Conservation (phyloP, 2,113 vertebrate genomes). For the Pygoscelis adeliae region DNA sequence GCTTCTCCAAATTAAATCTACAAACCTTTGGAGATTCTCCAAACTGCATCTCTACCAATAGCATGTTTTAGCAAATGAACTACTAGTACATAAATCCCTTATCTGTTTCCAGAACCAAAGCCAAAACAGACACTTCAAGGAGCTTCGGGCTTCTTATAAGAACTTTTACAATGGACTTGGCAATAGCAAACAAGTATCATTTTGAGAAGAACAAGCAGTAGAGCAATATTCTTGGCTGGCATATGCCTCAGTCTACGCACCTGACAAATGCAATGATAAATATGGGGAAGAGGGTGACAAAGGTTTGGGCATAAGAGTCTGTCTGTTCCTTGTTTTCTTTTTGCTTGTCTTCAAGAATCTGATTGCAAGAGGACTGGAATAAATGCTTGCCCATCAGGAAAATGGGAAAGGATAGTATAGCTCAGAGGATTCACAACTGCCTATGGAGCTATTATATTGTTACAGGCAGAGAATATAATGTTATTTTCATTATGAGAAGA, state of each 20-base stretch:
- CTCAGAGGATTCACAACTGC: background rate
- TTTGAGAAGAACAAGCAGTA: background rate
- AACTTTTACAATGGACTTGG: background rate
- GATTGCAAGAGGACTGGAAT: background rate
- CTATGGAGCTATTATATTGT: background rate
- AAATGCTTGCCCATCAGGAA: background rate
- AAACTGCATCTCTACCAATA: background rate
- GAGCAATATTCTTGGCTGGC: background rate
- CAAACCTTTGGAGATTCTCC: background rate
- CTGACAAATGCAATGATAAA: background rate
- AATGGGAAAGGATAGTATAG: background rate
- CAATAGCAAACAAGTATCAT: background rate
- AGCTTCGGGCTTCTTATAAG: background rate
- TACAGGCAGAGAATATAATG: background rate
- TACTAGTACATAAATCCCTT: background rate
- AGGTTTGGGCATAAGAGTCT: background rate
- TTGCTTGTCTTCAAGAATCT: background rate
- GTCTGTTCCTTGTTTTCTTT: background rate
- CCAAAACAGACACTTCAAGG: background rate
- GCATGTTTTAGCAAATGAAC: background rate
- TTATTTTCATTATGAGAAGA: conserved; percentile 41
- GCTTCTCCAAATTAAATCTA: background rate
- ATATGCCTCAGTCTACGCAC: background rate
- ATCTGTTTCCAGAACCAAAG: background rate
- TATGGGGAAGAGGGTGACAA: background rate